Conservation (phyloP, 2,888 invertebrate species). For the Ichneumoninae sp. region DNA sequence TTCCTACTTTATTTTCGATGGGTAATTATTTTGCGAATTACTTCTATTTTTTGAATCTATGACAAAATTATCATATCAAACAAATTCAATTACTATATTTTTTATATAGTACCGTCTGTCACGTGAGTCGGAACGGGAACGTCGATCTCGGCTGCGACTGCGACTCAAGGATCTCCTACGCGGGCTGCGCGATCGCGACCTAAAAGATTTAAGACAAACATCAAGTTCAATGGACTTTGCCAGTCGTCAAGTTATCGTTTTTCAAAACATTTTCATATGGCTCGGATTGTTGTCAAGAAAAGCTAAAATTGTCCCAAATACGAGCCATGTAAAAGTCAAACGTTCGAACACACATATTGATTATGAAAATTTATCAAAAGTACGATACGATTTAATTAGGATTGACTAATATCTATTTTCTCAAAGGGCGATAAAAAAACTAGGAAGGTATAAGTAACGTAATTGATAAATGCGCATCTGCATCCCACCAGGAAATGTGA, state of each 20-base stretch:
- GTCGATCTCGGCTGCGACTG: conserved; percentile 83
- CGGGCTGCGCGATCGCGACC: conserved; percentile 82
- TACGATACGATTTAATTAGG: neutral
- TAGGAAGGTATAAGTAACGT: conserved; percentile 77
- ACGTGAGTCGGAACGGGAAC: conserved; percentile 83
- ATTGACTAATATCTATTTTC: conserved; percentile 76
- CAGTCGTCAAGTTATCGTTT: neutral
- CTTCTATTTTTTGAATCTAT: too few species aligned
- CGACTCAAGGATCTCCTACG: conserved; percentile 82
- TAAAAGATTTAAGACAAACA: conserved; percentile 75
- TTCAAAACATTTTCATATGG: neutral
- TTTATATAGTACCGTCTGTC: conserved; percentile 81
- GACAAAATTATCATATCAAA: neutral
- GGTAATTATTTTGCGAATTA: neutral
- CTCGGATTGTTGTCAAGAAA: neutral
- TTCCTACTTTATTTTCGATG: neutral
- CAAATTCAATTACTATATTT: neutral
- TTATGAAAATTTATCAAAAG: conserved; percentile 1
- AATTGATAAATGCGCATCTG: conserved; percentile 76
- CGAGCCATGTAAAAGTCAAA: neutral
- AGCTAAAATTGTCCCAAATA: neutral
- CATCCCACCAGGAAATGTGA: conserved; percentile 76
- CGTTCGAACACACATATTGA: neutral
- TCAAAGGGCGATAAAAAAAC: conserved; percentile 76
- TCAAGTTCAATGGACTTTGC: conserved; percentile 48